Percentiles rank a stretch among this genome's conserved stretches.
These are phyloP conservation scores for Metellina segmentata DNA, from an alignment of 2,888 invertebrate genomes.

Conservation along the genomic window DNA sequence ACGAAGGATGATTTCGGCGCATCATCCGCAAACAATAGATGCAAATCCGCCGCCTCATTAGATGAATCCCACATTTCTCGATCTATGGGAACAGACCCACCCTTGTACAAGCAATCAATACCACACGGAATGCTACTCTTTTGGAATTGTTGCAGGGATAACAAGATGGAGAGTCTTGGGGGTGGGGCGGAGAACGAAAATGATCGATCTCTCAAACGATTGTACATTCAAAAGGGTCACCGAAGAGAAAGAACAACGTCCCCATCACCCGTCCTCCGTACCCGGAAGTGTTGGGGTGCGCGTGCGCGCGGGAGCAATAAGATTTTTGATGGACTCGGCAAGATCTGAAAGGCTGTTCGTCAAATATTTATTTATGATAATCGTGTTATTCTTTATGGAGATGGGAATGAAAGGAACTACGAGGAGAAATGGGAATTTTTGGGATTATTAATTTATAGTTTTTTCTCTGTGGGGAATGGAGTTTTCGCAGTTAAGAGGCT, in stretches of 20 bases:
- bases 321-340: background rate
- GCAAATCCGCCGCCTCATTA: too few relatives aligned
- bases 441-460: too few relatives aligned
- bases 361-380: background rate
- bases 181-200: background rate
- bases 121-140: background rate
- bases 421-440: too few relatives aligned
- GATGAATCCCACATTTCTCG: too few relatives aligned
- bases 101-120: background rate
- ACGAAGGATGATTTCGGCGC: too few relatives aligned
- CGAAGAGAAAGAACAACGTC: background rate
- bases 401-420: too few relatives aligned
- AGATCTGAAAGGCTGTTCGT: background rate
- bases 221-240: constrained; percentile 31
- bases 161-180: background rate
- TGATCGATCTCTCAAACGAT: constrained; percentile 15
- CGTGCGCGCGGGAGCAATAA: background rate
- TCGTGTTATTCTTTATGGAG: background rate
- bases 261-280: constrained; percentile 14
- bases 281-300: background rate
- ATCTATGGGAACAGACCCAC: too few relatives aligned
- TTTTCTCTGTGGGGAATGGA: too few relatives aligned
- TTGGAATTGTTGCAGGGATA: background rate
- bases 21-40: too few relatives aligned
- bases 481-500: too few relatives aligned